Evolutionary conservation across 2,797 vertebrate genomes (phyloP), one percentile per base, ranked within the genome.

Genomic region (Ara ararauna): DNA sequence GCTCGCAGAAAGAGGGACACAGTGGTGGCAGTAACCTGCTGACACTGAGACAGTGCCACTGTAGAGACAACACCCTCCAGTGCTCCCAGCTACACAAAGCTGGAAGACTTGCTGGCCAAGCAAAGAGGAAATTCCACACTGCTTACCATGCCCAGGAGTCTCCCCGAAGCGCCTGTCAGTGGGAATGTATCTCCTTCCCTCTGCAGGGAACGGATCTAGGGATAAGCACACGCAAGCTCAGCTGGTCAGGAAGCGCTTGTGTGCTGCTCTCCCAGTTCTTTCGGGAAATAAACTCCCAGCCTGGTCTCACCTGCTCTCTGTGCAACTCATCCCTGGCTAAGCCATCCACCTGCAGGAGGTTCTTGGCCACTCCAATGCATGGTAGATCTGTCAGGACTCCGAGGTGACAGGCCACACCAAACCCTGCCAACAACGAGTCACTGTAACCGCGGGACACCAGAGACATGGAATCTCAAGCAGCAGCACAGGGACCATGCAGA

Each of bases 281-380:
- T 12, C 0, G 2, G 51, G 40, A 34, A 78, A 26, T 8, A 34
- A 60, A 74, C 9, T 50, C 51, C 50, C 65, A 60, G 26, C 10
- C 70, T 42, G 32, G 81, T 32, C 97, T 98, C 87, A 99, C 99
- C 98, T 99, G 98, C 61, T 98, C 98, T 90, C 94, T 98, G 97
- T 99, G 99, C 70, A 98, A 96, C 44, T 98, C 96, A 1, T 97
- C 96, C 92, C 98, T 99, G 95, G 74, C 82, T 83, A 99, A 96
- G 2, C 99, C 99, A 20, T 99, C 98, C 67, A 99, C 98, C 32
- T 99, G 98, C 93, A 99, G 98, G 79, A 99, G 98, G 82, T 99
- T 99, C 97, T 99, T 99, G 94, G 99, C 99, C 89, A 99, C 99
- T 10, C 99, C 99, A 50, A 99, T 67, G 81, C 99, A 99, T 0